These are phyloP conservation scores for Magallana ariakensis DNA, from an alignment of 1,140 invertebrate genomes.

Conservation along the genomic window DNA sequence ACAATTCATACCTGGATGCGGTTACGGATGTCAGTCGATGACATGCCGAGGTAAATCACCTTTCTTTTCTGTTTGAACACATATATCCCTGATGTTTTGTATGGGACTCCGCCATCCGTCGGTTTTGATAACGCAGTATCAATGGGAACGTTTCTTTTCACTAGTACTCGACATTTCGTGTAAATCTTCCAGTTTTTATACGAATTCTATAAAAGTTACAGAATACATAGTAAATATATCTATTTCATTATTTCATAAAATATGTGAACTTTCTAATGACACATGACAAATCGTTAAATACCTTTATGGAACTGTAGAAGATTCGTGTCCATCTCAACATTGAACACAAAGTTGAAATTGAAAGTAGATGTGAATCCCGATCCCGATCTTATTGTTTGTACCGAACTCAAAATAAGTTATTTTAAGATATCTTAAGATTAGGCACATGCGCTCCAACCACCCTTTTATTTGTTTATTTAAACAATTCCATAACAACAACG, in stretches of 20 bases:
- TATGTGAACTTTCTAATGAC: too few species aligned
- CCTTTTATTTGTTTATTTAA: too few species aligned
- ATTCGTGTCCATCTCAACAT: background rate
- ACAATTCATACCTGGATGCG: background rate
- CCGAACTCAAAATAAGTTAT: too few species aligned
- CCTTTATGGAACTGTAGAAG: background rate
- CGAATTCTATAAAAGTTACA: background rate
- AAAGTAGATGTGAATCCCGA: background rate
- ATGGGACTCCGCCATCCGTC: background rate
- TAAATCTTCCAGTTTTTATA: background rate
- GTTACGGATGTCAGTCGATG: background rate
- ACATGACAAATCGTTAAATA: too few species aligned
- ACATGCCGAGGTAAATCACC: constrained; percentile 20
- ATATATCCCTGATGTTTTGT: background rate
- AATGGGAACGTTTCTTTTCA: background rate
- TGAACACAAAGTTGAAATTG: background rate
- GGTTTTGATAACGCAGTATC: constrained; percentile 2
- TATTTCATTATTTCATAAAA: background rate
- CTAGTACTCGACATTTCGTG: background rate
- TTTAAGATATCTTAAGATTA: too few species aligned
- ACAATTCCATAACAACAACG: too few species aligned
- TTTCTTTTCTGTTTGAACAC: constrained; percentile 6
- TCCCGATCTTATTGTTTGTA: background rate
- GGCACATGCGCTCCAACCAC: too few species aligned
- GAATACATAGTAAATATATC: background rate